Evolutionary conservation across 2,797 vertebrate genomes (phyloP).

Genomic region (Ceyx erithaca): DNA sequence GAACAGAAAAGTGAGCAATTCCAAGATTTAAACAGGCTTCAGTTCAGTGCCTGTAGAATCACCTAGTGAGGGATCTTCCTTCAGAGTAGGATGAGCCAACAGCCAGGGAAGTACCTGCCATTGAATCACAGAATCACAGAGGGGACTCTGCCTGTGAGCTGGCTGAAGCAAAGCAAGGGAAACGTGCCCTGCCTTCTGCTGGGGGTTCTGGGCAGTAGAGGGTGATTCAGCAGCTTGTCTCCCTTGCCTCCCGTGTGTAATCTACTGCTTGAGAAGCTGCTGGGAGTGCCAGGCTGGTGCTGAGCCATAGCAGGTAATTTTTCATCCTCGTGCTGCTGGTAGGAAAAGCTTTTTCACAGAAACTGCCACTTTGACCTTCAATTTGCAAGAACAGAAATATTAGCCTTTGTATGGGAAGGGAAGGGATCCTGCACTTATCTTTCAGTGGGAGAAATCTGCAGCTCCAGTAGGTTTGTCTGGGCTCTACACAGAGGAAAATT

Average conservation of each 20-base stretch:
- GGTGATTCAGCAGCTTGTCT: background rate
- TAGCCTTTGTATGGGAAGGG: background rate
- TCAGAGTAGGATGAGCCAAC: background rate
- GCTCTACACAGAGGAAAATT: background rate
- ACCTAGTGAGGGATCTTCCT: background rate
- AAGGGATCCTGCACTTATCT: background rate
- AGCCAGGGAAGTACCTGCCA: background rate
- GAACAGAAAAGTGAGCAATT: background rate
- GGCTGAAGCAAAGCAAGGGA: background rate
- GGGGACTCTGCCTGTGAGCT: no score
- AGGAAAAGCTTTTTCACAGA: background rate
- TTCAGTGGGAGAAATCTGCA: background rate
- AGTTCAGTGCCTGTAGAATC: background rate
- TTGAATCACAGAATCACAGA: no score
- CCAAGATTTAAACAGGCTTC: background rate
- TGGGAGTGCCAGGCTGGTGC: background rate
- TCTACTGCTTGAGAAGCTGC: constrained; percentile 14
- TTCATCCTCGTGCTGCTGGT: background rate
- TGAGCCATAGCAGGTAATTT: background rate
- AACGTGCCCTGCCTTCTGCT: background rate
- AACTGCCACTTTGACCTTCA: background rate
- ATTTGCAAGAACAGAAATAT: background rate
- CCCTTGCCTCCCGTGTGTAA: background rate
- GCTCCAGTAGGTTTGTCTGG: background rate
- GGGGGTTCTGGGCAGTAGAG: background rate